Conservation (phyloP, 2,888 invertebrate species). For the Caenorhabditis becei region DNA sequence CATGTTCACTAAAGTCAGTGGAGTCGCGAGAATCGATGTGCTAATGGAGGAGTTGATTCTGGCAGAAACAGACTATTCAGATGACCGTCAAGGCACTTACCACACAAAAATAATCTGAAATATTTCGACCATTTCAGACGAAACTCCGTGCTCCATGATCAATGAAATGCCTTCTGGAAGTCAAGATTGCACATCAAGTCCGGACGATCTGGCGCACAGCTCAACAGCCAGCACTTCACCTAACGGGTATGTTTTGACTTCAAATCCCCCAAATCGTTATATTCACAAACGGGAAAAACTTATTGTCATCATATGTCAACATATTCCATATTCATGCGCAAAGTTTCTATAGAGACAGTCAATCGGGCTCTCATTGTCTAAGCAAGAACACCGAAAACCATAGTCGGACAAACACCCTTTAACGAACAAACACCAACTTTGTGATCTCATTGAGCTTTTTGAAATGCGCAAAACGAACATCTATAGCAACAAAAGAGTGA, state of each 20-base stretch:
- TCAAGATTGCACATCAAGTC: slow-evolving; percentile 23
- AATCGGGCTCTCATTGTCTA: too few species aligned
- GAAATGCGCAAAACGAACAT: neutral
- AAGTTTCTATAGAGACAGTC: slow-evolving; percentile 19
- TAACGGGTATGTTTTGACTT: slow-evolving; percentile 25
- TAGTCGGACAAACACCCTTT: neutral
- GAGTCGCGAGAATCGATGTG: slow-evolving; percentile 77
- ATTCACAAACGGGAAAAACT: neutral
- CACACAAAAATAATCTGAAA: neutral
- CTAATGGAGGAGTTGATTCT: slow-evolving; percentile 81
- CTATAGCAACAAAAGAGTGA: neutral
- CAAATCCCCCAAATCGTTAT: too few species aligned
- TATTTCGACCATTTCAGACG: neutral
- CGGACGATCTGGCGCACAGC: slow-evolving; percentile 20
- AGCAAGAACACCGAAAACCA: neutral
- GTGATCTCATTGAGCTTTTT: slow-evolving; percentile 21
- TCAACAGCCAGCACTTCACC: slow-evolving; percentile 41
- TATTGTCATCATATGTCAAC: neutral
- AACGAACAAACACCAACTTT: slow-evolving; percentile 41
- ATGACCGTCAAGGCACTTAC: slow-evolving; percentile 28
- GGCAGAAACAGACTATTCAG: slow-evolving; percentile 68
- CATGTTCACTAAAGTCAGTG: slow-evolving; percentile 79
- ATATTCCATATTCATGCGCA: neutral
- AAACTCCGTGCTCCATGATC: slow-evolving; percentile 23
- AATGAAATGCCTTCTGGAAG: slow-evolving; percentile 27